phyloP scores from a whole-genome alignment of 2,888 invertebrate species.

The Fragum sueziense region DNA sequence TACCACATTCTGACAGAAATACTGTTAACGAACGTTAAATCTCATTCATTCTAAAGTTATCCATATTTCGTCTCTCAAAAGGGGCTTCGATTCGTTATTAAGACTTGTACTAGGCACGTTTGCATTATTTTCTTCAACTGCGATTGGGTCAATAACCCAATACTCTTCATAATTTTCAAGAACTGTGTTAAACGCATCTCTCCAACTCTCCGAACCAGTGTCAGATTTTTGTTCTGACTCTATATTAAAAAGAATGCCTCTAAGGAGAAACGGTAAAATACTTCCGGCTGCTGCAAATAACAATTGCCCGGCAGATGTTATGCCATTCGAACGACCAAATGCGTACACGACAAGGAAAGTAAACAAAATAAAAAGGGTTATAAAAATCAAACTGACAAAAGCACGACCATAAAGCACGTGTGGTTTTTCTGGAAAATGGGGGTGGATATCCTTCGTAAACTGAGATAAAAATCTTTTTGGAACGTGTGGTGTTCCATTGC shows the following conservation, averaged over 20 bases:
- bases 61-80: no score
- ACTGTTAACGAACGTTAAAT: no score
- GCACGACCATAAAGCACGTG: slow-evolving; percentile 41
- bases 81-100: no score
- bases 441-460: slow-evolving; percentile 30
- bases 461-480: slow-evolving; percentile 36
- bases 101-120: no score
- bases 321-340: slow-evolving; percentile 44
- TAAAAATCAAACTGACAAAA: slow-evolving; percentile 28
- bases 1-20: no score
- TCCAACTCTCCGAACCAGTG: slow-evolving; percentile 41
- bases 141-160: slow-evolving; percentile 34
- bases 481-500: slow-evolving; percentile 33
- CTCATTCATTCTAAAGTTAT: no score
- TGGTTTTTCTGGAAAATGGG: slow-evolving; percentile 29
- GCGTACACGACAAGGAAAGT: slow-evolving; percentile 46
- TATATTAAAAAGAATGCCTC: slow-evolving; percentile 34
- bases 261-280: slow-evolving; percentile 42
- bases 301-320: slow-evolving; percentile 27
- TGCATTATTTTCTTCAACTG: background rate
- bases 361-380: slow-evolving; percentile 38
- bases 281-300: slow-evolving; percentile 42
- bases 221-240: slow-evolving; percentile 22
- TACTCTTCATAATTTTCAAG: background rate
- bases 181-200: slow-evolving; percentile 16